Percentiles rank a stretch among this genome's conserved stretches.
These are phyloP conservation scores for Varecia variegata DNA, from an alignment of 2,797 vertebrate species.

Conservation along the genomic window DNA sequence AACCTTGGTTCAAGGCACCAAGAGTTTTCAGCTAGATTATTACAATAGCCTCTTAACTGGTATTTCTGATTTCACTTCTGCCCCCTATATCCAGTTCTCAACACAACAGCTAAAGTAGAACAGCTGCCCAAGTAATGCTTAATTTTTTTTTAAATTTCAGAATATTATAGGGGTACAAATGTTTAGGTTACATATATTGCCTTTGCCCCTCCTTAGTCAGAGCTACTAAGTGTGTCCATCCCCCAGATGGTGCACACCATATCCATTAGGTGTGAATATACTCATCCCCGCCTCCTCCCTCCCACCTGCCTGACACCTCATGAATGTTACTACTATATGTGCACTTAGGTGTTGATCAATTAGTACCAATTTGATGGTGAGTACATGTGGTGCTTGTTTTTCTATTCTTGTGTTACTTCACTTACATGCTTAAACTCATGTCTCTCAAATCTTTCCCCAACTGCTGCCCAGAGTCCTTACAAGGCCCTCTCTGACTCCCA, in stretches of 20 bases:
- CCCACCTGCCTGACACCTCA: no score
- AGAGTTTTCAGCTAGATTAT: background rate
- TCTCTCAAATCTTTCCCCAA: background rate
- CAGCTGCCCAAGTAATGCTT: background rate
- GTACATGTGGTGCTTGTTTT: no score
- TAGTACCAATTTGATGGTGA: no score
- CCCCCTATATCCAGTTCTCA: background rate
- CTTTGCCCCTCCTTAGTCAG: no score
- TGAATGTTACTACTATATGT: no score
- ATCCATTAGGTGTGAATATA: no score
- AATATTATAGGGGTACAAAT: no score
- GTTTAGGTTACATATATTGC: no score
- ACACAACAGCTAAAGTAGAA: background rate
- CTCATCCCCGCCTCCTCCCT: fast-evolving
- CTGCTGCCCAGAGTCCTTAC: background rate
- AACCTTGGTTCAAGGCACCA: background rate
- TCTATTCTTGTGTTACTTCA: no score
- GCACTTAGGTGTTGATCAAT: no score
- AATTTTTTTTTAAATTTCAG: background rate
- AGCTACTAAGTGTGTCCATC: no score
- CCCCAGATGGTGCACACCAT: no score
- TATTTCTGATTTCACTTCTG: background rate
- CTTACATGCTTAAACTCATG: background rate
- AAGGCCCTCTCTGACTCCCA: background rate
- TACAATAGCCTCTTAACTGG: background rate